Base-by-base conservation (phyloP, 2,797 vertebrate genomes). In the Sebastes iracundus region DNA sequence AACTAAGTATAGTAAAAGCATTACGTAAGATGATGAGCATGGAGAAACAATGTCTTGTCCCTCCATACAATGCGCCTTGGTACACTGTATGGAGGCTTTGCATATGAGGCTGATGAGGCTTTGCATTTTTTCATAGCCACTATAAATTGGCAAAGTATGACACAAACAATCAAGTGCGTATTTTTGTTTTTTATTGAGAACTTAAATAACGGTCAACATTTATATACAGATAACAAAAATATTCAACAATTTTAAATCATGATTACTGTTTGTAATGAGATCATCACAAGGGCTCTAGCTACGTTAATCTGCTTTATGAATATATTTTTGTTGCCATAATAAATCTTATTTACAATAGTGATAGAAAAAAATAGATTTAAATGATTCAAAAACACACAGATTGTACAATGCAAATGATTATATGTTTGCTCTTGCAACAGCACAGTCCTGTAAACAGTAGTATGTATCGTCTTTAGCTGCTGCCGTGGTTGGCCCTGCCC, bases 321-420 rank as follows among this genome's bases (percentile, higher is more conserved):
- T 61, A 87, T 13, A 56, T 74, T 23, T 87, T 22, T 61, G 14
- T 62, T 62, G 22, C 32, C 10, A 27, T 16, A 38, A 64, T 23
- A 69, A 33, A 80, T 75, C 18, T 70, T 88, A 89, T 83, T 88
- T 84, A 93, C 87, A 77, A 27, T 53, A 64, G 61, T 22, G 30
- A 74, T 92, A 88, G 75, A 69, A 92, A 94, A 18, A 93, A 92
- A 93, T 88, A 89, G 18, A 90, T 85, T 91, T 88, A 84, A 38
- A 35, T 52, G 33, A 82, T 77, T 35, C 18, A 53, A 68, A 53
- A 76, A 60, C n/a, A 64, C n/a, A 78, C 7, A 53, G 18, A 78
- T 23, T 23, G 56, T 38, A 42, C 9, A 42, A 33, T 59, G 28
- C 49, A 71, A 56, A 28, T 27, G 3, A 62, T 60, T 55, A 25